Base-by-base conservation (phyloP, 2,888 invertebrate genomes). In the Noctuana brunneofusca region DNA sequence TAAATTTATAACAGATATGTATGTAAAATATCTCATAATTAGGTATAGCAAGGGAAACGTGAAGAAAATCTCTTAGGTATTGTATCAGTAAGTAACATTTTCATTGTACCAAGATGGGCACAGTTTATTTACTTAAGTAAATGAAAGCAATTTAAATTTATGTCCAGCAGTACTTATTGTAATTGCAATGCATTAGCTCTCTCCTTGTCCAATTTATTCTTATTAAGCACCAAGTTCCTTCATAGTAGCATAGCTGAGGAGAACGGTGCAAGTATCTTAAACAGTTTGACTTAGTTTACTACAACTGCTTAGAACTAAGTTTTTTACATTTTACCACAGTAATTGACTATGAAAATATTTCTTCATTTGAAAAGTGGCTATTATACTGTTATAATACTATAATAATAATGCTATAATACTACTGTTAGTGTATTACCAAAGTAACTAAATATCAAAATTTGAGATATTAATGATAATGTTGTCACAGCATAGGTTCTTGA, bases 101-200 rank as follows among this genome's bases (percentile, higher is more conserved):
- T 20, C 46, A 14, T 38, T 46, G 8, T 48, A 48, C 11, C 22
- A n/a, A 11, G 4, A 46, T 11, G 5, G 11, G 20, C 2, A 46
- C 18, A 3, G 20, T 41, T 16, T 18, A 46, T 18, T 46, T 46
- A 16, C 5, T 43, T 43, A 43, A 43, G 11, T 18, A 46, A 46
- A 46, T 20, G 20, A 24, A n/a, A 24, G 24, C n/a, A 48, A 48
- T 48, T 24, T 48, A 48, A 24, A 48, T 48, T 48, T 48, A 48
- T 48, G n/a, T 48, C n/a, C n/a, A 22, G 24, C n/a, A 24, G 48
- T 24, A 24, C 9, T 48, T 46, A 48, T 48, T 48, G n/a, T 48
- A 48, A 48, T 24, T 48, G 6, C 22, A 1, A 24, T 48, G 48
- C 22, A 48, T 48, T 48, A 48, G 48, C n/a, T 48, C 24, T 24